Base-by-base conservation (phyloP, 2,888 invertebrate species). In the Gonocerus acuteangulatus region DNA sequence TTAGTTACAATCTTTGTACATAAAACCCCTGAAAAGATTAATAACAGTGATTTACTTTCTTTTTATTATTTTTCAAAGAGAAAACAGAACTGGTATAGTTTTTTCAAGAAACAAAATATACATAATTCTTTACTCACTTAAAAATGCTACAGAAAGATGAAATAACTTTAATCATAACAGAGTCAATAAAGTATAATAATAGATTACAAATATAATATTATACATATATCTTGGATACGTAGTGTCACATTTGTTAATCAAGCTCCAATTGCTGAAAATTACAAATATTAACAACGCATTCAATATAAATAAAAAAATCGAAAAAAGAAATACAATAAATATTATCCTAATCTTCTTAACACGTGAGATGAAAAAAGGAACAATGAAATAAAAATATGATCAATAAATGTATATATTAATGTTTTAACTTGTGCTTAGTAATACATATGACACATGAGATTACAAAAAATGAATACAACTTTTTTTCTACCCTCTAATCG, bases 401-500 rank as follows among this genome's bases (percentile, higher is more conserved):
- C 23, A 56, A 54, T 62, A 62, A 49, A 64, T 63, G 56, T 56
- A 60, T 52, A 66, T 64, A 65, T 63, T 39, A 39, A 57, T 48
- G 61, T 62, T 62, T 62, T 51, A 58, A 59, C 58, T 62, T 62
- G 59, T 61, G 51, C 54, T 60, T 63, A 62, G 58, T 60, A 62
- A 62, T 64, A 60, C 39, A 62, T 62, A 62, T 63, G 63, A 63
- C 60, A 63, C 63, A 63, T 63, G 62, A 63, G 62, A 63, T 63
- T 63, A 63, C 62, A 60, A 63, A 56, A 51, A 63, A 63, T 58
- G 60, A 60, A 60, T 63, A 63, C 62, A 63, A 56, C 54, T 61
- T 63, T 61, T 60, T 42, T 39, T 63, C 63, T 63, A 63, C 57
- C 60, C 47, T 63, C 62, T 63, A 63, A 63, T 63, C 62, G 48